Conservation (phyloP, 2,113 vertebrate genomes). For the Columbina picui region DNA sequence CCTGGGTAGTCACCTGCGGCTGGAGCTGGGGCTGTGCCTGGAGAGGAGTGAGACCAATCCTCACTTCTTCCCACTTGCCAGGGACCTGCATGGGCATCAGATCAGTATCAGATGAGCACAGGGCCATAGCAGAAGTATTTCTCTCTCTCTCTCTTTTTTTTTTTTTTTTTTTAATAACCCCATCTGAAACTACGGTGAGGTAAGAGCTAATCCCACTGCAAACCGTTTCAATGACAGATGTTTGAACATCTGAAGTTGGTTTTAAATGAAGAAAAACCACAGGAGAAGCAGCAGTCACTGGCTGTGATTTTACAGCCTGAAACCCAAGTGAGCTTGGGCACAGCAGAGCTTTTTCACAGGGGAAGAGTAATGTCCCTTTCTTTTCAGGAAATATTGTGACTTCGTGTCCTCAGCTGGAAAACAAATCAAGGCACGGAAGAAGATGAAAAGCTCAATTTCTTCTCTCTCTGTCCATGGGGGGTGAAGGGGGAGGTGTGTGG, state of each 20-base stretch:
- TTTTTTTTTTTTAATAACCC: background rate
- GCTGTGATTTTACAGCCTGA: background rate
- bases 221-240: background rate
- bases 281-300: background rate
- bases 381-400: background rate
- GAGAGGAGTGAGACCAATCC: background rate
- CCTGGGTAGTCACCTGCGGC: background rate
- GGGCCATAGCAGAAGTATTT: background rate
- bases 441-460: background rate
- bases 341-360: background rate
- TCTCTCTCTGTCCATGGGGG: background rate
- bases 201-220: background rate
- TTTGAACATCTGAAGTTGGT: background rate
- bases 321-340: background rate
- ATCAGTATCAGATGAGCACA: background rate
- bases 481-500: fast-evolving
- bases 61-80: background rate
- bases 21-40: background rate
- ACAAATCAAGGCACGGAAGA: background rate
- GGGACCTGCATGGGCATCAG: background rate
- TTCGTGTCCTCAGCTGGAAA: background rate
- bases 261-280: background rate
- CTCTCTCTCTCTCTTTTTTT: background rate
- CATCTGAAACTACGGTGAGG: background rate
- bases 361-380: background rate